Evolutionary conservation across 64 coral and sea anemone genomes (phyloP), one percentile per base, ranked within the genome.

Genomic region (Stylophora pistillata): DNA sequence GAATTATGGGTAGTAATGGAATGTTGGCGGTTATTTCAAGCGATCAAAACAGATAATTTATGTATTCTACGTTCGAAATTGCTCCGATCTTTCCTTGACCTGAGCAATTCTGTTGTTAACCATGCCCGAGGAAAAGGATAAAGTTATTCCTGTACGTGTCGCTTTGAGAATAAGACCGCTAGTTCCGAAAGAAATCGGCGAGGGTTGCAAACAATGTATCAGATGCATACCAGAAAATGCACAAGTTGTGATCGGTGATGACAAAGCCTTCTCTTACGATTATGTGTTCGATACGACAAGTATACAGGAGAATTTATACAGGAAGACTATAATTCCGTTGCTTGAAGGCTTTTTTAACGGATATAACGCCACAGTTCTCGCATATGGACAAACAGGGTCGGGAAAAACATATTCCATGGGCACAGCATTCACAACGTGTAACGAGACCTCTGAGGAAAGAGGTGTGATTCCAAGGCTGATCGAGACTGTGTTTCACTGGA

Each of bases 341-440:
- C 57, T 99, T 11, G 88, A 99, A 23, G 86, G 87, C 68, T 92
- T 95, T 47, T 99, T 95, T 34, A 91, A 78, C 21, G 97, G 97
- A 0, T 99, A 99, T n/a, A 99, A 99, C 56, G 97, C 93, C 5
- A 99, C 97, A 3, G 89, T 99, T 33, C 56, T 99, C 9, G 97
- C 97, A 2, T 99, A 99, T 78, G 97, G 97, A 15, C 97, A 99
- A 69, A 99, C 97, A 9, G 97, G 97, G 15, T 99, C 97, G 53
- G 97, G 97, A 2, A 99, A 99, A 29, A 99, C 97, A 34, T 95
- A 85, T 20, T 95, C 97, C 1, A 99, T 99, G 97, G 97, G 97
- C 4, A 95, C 97, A 88, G 78, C 93, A 41, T 95, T 95, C 76
- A 85, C 97, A 14, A 77, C 88, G n/a, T 90, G 87, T 26, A 71